These are phyloP conservation scores for Drosophila albomicans DNA, from an alignment of 1,140 invertebrate genomes.

Conservation along the genomic window DNA sequence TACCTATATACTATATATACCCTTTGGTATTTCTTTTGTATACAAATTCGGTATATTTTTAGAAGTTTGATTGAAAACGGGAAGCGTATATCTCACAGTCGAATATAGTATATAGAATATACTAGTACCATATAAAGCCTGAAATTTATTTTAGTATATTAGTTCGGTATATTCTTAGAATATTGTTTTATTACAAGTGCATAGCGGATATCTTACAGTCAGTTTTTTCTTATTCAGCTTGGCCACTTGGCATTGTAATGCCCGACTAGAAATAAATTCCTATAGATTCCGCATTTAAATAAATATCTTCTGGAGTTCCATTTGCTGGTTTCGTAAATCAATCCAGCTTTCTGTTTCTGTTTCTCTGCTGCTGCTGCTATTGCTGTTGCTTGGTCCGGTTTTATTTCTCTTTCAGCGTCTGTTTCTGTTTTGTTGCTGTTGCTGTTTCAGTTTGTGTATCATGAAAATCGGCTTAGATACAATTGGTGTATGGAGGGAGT, in stretches of 20 bases:
- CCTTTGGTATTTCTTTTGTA: no score
- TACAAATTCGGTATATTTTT: no score
- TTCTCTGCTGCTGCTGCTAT: background rate
- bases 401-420: slow-evolving; percentile 6
- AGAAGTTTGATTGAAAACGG: no score
- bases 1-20: no score
- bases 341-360: slow-evolving; percentile 44
- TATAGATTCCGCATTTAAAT: slow-evolving; percentile 28
- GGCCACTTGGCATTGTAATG: background rate
- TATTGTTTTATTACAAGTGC: no score
- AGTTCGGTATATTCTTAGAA: no score
- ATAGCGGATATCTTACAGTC: no score
- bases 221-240: background rate
- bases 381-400: slow-evolving; percentile 17
- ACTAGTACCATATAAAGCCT: no score
- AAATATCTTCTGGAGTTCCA: slow-evolving; percentile 27
- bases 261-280: slow-evolving; percentile 13
- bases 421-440: slow-evolving; percentile 19
- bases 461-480: slow-evolving; percentile 77
- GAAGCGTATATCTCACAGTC: no score
- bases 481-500: slow-evolving; percentile 43
- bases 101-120: no score
- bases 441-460: slow-evolving; percentile 28
- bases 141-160: no score
- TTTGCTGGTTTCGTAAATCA: slow-evolving; percentile 37